Evolutionary conservation across 2,797 vertebrate genomes (phyloP), one percentile per base, ranked within the genome.

Genomic region (Danio albolineatus): DNA sequence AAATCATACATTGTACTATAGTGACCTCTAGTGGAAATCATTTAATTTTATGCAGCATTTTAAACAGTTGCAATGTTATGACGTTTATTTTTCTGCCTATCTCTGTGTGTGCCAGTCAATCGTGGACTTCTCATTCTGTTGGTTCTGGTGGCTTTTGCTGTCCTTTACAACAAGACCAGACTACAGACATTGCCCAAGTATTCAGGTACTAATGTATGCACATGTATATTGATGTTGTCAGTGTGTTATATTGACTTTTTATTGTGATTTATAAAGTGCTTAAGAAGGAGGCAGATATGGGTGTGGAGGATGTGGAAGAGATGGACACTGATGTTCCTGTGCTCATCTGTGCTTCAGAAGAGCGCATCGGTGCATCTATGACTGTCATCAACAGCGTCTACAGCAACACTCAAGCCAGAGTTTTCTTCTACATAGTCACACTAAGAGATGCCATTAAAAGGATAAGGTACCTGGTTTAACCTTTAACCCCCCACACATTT

Each of bases 371-470:
- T 0, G 97, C 94, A 0, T 84, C 96, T 66, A 93, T 99, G 91
- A 95, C 98, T 5, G 94, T 96, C 1, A 96, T 99, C 89, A 98
- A 96, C 78, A 99, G 97, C 82, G 88, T 99, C 89, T 90, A 94
- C 67, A 97, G 96, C 92, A 98, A 98, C 92, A 97, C 96, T 0
- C 91, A 93, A 0, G 92, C 96, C 44, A 93, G 85, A 0, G 90
- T 99, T 73, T 85, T 98, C 79, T 99, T 99, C 91, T 98, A 98
- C 21, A 90, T 99, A 0, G 92, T 99, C 1, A 97, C 97, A 0
- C 91, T 99, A 53, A 93, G 92, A 43, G 94, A 95, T 61, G 92
- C 94, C 0, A 90, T 99, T 69, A 89, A 91, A 13, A 92, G 94
- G 48, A 92, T 95, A 41, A 94, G 95, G 97, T 97, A 83, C 7